Evolutionary conservation across 2,113 vertebrate genomes (phyloP).

Genomic region (Callospermophilus lateralis): DNA sequence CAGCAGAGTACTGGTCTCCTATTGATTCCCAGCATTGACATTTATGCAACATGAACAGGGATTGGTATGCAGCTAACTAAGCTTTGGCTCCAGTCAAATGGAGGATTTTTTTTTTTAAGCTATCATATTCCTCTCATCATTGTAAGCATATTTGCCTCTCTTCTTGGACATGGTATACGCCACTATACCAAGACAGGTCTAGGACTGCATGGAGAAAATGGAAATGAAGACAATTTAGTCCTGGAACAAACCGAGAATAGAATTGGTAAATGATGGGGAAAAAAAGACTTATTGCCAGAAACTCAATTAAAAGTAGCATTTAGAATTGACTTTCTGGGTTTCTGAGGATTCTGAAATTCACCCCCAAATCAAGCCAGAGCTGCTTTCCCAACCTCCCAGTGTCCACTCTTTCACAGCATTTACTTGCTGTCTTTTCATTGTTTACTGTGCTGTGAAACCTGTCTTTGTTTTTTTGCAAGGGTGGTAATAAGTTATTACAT

Average conservation of each 20-base stretch:
- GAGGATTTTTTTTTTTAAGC: background rate
- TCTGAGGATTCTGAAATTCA: background rate
- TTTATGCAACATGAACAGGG: background rate
- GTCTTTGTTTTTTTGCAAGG: background rate
- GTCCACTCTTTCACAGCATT: background rate
- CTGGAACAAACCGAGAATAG: background rate
- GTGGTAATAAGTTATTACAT: background rate
- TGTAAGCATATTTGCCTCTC: background rate
- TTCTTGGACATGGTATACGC: background rate
- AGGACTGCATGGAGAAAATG: background rate
- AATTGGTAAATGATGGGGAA: background rate
- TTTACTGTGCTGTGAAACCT: background rate
- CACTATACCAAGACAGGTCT: background rate
- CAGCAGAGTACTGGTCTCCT: background rate
- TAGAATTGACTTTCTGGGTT: background rate
- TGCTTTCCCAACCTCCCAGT: background rate
- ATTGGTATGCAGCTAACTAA: background rate
- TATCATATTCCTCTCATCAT: background rate
- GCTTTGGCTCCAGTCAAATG: slow-evolving; percentile 20
- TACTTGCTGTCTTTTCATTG: background rate
- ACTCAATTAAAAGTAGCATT: background rate
- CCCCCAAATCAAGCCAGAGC: background rate
- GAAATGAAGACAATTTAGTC: background rate
- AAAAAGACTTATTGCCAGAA: background rate
- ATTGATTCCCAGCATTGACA: background rate